Evolutionary conservation across 2,113 vertebrate species (phyloP).

Genomic region (Cygnus buccinator): DNA sequence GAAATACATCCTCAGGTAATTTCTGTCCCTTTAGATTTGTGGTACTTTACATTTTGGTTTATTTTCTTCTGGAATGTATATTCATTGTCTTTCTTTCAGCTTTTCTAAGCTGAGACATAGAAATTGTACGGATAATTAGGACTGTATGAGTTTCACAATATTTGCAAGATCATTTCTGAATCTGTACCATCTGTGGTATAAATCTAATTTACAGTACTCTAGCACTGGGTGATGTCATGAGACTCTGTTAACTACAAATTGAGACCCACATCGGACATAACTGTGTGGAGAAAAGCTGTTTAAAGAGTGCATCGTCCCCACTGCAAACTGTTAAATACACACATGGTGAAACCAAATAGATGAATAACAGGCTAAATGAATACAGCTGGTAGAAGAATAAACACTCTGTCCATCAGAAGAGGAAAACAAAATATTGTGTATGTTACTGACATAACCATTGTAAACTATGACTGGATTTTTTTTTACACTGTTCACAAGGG

Average conservation of each 20-base stretch:
- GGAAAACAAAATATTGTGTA: conserved; percentile 24
- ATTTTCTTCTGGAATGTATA: not conserved
- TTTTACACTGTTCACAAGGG: conserved; percentile 11
- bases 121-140: not conserved
- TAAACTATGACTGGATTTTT: conserved; percentile 45
- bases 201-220: not conserved
- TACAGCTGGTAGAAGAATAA: conserved; percentile 63
- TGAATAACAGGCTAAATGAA: conserved; percentile 51
- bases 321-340: conserved; percentile 23
- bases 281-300: not conserved
- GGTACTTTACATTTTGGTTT: not conserved
- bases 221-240: not conserved
- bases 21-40: not conserved
- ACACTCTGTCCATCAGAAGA: conserved; percentile 29
- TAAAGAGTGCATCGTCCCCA: not conserved
- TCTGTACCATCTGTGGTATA: not conserved
- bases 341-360: conserved; percentile 23
- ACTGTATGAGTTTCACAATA: conserved; percentile 1
- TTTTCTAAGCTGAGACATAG: not conserved
- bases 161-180: not conserved
- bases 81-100: conserved; percentile 11
- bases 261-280: not conserved
- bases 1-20: conserved; percentile 1
- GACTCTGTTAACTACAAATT: not conserved
- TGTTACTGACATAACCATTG: conserved; percentile 5